phyloP scores from a whole-genome alignment of 2,797 vertebrate species.

The Todus mexicanus region DNA sequence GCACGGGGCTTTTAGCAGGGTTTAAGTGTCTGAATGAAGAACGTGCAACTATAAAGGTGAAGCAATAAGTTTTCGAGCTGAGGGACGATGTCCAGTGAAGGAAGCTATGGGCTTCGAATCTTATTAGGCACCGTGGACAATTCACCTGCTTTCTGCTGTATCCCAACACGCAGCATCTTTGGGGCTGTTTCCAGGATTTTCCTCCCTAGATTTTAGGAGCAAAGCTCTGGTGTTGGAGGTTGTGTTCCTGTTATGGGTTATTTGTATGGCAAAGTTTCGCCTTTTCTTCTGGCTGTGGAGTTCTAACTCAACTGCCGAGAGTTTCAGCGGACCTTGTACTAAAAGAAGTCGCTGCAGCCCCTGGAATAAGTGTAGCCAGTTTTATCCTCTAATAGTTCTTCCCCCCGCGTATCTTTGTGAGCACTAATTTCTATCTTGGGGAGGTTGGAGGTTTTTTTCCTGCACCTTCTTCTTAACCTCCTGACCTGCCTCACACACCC shows the following conservation, averaged over 20 bases:
- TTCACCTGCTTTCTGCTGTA: rapidly evolving
- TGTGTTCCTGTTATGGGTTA: rapidly evolving
- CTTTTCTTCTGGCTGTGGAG: not conserved
- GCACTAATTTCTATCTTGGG: not conserved
- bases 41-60: rapidly evolving
- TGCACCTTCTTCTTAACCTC: slow-evolving; percentile 18
- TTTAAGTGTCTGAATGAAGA: not conserved
- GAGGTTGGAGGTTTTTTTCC: not conserved
- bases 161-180: not conserved
- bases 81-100: rapidly evolving
- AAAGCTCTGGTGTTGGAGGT: not conserved
- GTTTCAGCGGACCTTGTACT: not conserved
- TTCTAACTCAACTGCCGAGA: not conserved
- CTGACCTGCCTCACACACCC: slow-evolving; percentile 22
- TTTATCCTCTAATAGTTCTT: not conserved
- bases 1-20: not conserved
- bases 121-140: not conserved
- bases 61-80: not conserved
- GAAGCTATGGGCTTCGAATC: not conserved
- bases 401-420: not conserved
- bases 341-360: not conserved
- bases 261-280: not conserved
- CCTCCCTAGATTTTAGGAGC: not conserved
- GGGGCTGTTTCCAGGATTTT: not conserved
- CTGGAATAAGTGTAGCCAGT: not conserved